Evolutionary conservation across 2,888 invertebrate genomes (phyloP).

Genomic region (Nebria salina): DNA sequence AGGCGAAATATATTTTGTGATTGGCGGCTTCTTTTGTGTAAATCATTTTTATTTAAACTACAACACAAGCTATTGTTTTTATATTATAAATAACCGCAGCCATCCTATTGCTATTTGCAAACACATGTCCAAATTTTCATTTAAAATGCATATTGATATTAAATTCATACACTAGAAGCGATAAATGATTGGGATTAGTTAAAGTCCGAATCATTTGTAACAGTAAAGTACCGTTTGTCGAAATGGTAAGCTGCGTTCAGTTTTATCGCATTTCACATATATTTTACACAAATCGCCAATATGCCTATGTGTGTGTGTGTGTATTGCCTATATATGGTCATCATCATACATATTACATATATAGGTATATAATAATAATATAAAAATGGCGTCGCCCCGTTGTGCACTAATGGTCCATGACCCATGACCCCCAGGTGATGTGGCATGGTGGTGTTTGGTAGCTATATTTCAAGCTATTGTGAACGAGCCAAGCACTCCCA

Average conservation of each 20-base stretch:
- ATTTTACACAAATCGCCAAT: neutral
- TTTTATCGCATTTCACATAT: neutral
- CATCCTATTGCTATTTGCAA: no score
- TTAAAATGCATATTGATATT: neutral
- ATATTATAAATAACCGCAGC: neutral
- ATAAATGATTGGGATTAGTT: neutral
- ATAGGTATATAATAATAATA: neutral
- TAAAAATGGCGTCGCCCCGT: neutral
- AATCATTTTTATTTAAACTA: neutral
- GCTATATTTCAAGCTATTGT: neutral
- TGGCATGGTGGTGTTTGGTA: conserved; percentile 1
- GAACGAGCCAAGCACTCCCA: conserved; percentile 1
- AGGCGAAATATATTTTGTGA: neutral
- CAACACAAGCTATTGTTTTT: neutral
- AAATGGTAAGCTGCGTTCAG: neutral
- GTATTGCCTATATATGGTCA: neutral
- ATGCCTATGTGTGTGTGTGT: neutral
- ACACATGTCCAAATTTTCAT: neutral
- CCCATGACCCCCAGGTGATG: neutral
- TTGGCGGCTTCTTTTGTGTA: neutral
- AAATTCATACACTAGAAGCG: neutral
- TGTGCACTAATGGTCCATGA: neutral
- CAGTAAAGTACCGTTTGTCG: neutral
- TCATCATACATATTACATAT: neutral
- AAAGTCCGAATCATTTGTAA: neutral